These are phyloP conservation scores for Eulithis testata DNA, from an alignment of 2,888 invertebrate species.

Conservation along the genomic window DNA sequence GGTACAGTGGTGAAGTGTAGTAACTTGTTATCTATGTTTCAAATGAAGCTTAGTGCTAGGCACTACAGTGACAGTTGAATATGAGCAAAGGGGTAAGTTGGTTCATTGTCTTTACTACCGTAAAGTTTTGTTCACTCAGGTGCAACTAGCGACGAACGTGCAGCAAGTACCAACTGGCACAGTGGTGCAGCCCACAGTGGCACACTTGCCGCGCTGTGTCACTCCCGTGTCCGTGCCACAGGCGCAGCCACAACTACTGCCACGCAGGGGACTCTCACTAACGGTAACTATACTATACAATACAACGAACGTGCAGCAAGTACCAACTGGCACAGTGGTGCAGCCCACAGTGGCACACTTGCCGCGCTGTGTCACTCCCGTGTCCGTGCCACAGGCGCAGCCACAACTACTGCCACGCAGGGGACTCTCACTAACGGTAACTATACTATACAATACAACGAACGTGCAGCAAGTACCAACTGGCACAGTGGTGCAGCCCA, in stretches of 20 bases:
- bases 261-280: constrained; percentile 88
- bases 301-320: constrained; percentile 43
- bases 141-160: constrained; percentile 53
- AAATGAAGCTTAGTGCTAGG: too few relatives aligned
- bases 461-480: constrained; percentile 50
- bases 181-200: constrained; percentile 54
- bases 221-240: too few relatives aligned
- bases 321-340: constrained; percentile 55
- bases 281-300: constrained; percentile 81
- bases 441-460: constrained; percentile 22
- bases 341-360: constrained; percentile 56
- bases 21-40: too few relatives aligned
- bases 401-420: constrained; percentile 84
- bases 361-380: not conserved
- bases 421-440: constrained; percentile 89
- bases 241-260: constrained; percentile 72
- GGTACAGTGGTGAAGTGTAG: too few relatives aligned
- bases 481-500: constrained; percentile 57
- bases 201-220: constrained; percentile 44
- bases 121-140: constrained; percentile 37
- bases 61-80: too few relatives aligned
- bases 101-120: too few relatives aligned
- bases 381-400: too few relatives aligned
- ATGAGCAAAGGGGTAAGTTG: too few relatives aligned
- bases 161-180: constrained; percentile 50